Evolutionary conservation across 2,888 invertebrate species (phyloP).

Genomic region (Pimpla rufipes): DNA sequence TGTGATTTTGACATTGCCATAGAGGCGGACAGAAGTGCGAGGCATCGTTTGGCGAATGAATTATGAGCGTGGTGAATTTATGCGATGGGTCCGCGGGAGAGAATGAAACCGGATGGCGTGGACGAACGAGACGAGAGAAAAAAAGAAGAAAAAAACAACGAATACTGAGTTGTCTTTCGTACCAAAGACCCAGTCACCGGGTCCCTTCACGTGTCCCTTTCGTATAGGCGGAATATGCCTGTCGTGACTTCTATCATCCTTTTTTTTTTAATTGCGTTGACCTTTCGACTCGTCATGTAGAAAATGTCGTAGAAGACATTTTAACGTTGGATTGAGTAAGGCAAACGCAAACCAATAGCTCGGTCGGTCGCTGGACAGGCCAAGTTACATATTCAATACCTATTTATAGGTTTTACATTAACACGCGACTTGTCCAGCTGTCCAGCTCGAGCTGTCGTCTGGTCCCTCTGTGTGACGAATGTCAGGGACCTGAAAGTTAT

Average conservation of each 20-base stretch:
- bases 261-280: background rate
- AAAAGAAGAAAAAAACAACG: constrained; percentile 15
- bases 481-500: background rate
- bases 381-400: no score
- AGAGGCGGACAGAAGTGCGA: constrained; percentile 42
- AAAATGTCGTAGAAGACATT: constrained; percentile 4
- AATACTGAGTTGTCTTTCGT: constrained; percentile 19
- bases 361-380: no score
- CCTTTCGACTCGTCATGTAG: constrained; percentile 15
- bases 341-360: no score
- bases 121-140: constrained; percentile 29
- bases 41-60: constrained; percentile 62
- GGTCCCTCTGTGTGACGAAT: background rate
- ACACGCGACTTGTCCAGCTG: no score
- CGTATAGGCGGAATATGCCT: constrained; percentile 18
- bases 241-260: constrained; percentile 1
- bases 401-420: no score
- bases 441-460: background rate
- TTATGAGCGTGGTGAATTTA: constrained; percentile 66
- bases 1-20: constrained; percentile 60
- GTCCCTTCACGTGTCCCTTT: background rate
- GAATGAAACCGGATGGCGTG: constrained; percentile 45
- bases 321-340: background rate
- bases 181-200: background rate
- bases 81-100: constrained; percentile 51